phyloP scores from a whole-genome alignment of 2,888 invertebrate species.

The Eristalinus aeneus region DNA sequence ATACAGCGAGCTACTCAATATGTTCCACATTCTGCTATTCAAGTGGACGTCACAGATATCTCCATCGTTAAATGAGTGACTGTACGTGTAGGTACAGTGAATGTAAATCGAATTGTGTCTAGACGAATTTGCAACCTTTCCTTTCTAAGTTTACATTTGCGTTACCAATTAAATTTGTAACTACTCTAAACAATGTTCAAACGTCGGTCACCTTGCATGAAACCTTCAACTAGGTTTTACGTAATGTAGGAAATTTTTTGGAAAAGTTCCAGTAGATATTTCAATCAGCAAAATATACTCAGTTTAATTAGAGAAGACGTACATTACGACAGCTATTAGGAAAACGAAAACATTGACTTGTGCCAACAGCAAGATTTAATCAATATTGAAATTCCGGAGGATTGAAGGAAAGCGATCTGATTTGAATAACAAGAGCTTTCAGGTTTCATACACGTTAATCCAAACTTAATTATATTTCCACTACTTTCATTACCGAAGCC shows the following conservation, averaged over 20 bases:
- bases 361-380: background rate
- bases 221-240: background rate
- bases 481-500: too few relatives aligned
- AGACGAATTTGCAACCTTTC: constrained; percentile 11
- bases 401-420: background rate
- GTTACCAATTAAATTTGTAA: background rate
- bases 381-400: background rate
- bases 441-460: too few relatives aligned
- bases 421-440: background rate
- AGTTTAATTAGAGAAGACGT: constrained; percentile 4
- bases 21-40: background rate
- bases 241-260: background rate
- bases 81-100: constrained; percentile 13
- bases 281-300: constrained; percentile 7
- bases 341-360: background rate
- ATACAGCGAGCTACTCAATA: constrained; percentile 8
- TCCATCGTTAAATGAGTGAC: background rate
- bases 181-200: background rate
- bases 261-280: constrained; percentile 27
- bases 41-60: background rate
- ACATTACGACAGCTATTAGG: background rate
- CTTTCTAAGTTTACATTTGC: background rate
- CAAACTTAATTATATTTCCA: too few relatives aligned
- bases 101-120: constrained; percentile 44
- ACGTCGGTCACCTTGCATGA: background rate